Conservation (phyloP, 2,113 vertebrate species). For the Hippolais icterina region DNA sequence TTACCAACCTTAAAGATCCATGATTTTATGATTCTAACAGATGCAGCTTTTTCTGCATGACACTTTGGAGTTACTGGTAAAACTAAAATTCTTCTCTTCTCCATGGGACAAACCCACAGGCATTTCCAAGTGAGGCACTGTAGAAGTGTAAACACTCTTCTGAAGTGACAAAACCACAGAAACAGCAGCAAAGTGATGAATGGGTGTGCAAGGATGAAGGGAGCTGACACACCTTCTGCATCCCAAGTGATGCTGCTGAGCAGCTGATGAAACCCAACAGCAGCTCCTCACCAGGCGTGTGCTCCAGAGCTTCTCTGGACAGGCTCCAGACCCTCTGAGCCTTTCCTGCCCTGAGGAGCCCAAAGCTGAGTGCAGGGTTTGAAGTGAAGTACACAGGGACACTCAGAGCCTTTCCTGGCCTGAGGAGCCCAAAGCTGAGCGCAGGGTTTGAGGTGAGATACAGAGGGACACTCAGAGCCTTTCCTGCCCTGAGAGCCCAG, state of each 20-base stretch:
- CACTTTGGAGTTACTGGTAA: not conserved
- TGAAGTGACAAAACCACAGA: not conserved
- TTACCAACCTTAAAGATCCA: accelerated
- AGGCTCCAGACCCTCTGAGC: not conserved
- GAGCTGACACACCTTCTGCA: not conserved
- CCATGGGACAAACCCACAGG: not conserved
- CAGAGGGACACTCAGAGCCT: no score
- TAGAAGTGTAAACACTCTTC: not conserved
- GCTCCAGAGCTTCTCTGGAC: not conserved
- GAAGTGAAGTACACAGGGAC: not conserved
- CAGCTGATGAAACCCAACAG: not conserved
- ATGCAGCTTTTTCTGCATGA: not conserved
- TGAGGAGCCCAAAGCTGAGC: no score
- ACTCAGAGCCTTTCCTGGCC: no score
- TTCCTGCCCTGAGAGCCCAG: no score
- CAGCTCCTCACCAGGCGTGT: not conserved
- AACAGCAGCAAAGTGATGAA: not conserved
- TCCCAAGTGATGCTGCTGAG: not conserved
- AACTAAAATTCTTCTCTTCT: not conserved
- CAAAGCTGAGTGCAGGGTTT: accelerated
- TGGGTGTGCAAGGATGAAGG: not conserved
- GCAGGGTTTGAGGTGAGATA: no score
- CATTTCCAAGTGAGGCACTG: not conserved
- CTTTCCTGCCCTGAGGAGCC: not conserved
- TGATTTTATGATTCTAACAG: not conserved